phyloP scores from a whole-genome alignment of 2,113 vertebrate genomes.

The Hypanus sabinus region DNA sequence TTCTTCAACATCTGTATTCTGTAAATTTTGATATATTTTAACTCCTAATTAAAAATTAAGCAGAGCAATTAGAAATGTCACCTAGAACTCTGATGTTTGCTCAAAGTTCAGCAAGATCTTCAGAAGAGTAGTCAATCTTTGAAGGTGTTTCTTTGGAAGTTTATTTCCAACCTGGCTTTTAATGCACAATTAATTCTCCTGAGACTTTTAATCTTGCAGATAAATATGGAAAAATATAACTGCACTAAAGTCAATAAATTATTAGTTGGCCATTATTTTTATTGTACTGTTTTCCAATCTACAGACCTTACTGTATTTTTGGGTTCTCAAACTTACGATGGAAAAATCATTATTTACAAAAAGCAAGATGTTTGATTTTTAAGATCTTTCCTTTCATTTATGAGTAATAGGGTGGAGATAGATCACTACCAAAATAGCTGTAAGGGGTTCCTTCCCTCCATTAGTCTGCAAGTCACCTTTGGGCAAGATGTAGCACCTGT shows the following conservation, averaged over 20 bases:
- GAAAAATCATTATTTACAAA: background rate
- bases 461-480: too few relatives aligned
- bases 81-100: background rate
- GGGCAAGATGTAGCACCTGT: too few relatives aligned
- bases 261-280: background rate
- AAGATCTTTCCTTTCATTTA: background rate
- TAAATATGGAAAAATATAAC: background rate
- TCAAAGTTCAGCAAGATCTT: conserved; percentile 18
- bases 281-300: background rate
- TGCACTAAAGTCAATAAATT: conserved; percentile 18
- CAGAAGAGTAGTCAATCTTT: background rate
- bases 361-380: background rate
- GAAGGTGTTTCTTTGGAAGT: background rate
- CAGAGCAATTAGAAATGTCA: background rate
- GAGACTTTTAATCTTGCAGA: background rate
- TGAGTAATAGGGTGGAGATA: too few relatives aligned
- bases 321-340: background rate
- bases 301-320: background rate
- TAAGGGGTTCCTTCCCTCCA: too few relatives aligned
- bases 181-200: background rate
- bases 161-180: background rate
- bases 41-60: background rate
- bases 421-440: too few relatives aligned
- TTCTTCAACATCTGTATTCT: background rate
- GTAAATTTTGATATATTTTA: background rate